phyloP scores from a whole-genome alignment of 92 coral and sea anemone species.

The Parazoanthus darwini region DNA sequence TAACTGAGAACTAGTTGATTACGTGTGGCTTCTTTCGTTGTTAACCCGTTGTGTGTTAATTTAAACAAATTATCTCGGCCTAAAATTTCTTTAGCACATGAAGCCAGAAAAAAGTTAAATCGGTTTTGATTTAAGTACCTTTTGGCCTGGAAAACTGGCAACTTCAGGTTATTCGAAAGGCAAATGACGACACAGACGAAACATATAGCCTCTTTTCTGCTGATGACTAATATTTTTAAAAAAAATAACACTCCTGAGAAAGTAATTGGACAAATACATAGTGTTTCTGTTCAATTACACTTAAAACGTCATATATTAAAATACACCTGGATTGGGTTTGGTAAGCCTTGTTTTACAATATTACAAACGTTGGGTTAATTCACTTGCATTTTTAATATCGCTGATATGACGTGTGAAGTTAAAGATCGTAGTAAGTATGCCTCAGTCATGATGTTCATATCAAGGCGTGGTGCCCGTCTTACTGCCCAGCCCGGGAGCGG shows the following conservation, averaged over 20 bases:
- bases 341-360: too few relatives aligned
- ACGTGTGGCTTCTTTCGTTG: too few relatives aligned
- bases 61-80: background rate
- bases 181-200: background rate
- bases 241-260: background rate
- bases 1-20: too few relatives aligned
- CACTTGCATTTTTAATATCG: background rate
- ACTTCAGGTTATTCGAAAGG: background rate
- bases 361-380: background rate
- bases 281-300: background rate
- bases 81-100: background rate
- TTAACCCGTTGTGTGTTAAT: too few relatives aligned
- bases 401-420: background rate
- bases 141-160: background rate
- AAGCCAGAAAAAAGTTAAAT: background rate
- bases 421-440: too few relatives aligned
- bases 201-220: too few relatives aligned
- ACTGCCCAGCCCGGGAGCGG: background rate
- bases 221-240: background rate
- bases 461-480: too few relatives aligned
- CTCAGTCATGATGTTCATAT: background rate
- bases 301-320: background rate
- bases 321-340: background rate
- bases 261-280: too few relatives aligned
- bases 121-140: too few relatives aligned